A percentile compares a stretch with the other conserved stretches of the same genome.
Conservation (phyloP, 2,113 vertebrate genomes). For the Rutilus rutilus region DNA sequence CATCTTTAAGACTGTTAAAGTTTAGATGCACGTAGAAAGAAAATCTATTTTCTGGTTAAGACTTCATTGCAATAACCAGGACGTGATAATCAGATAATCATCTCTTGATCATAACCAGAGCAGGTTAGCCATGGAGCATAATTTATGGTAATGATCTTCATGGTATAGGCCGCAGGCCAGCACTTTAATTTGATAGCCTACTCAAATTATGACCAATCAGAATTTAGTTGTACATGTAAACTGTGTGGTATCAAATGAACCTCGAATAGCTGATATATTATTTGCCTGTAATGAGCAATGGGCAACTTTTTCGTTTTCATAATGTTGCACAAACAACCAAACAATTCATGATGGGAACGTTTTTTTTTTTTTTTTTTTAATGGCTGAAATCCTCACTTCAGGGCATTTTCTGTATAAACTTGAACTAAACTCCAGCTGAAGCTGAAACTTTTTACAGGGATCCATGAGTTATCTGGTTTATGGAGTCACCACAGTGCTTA, state of each 20-base stretch:
- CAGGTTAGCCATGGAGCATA: too few relatives aligned
- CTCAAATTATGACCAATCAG: too few relatives aligned
- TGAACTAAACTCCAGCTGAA: conserved; percentile 13
- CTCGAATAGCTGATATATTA: neutral
- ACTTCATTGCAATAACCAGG: neutral
- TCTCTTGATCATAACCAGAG: too few relatives aligned
- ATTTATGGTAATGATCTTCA: too few relatives aligned
- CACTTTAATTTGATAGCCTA: neutral
- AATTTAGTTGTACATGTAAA: neutral
- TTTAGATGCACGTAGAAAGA: neutral
- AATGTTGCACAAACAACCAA: neutral
- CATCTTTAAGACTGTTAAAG: neutral
- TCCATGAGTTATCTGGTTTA: conserved; percentile 15
- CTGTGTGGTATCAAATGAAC: neutral
- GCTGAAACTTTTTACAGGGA: neutral
- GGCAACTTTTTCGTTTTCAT: neutral
- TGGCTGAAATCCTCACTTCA: neutral
- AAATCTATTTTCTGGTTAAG: neutral
- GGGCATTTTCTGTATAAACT: neutral
- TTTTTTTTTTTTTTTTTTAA: too few relatives aligned
- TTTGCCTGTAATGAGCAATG: neutral
- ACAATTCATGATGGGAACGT: too few relatives aligned
- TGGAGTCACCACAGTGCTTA: neutral
- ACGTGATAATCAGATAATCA: neutral
- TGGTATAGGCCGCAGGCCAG: too few relatives aligned